These are phyloP conservation scores for Gibbula magus DNA, from an alignment of 2,888 invertebrate genomes.

Conservation along the genomic window DNA sequence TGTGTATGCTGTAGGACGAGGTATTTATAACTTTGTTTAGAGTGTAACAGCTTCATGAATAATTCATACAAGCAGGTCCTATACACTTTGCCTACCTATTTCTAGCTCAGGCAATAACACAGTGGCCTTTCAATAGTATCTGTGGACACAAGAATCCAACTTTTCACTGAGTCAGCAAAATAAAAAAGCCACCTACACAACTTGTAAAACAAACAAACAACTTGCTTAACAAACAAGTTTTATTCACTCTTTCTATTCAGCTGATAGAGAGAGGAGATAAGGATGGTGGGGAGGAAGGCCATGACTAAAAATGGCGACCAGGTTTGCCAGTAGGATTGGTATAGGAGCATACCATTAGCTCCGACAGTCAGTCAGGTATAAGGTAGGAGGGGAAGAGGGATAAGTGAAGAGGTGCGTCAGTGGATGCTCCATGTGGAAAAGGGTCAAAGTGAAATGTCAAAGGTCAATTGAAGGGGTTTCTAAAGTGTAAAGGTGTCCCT, in stretches of 20 bases:
- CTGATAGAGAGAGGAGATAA: neutral
- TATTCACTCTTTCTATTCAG: neutral
- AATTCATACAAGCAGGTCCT: neutral
- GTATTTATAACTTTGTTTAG: no score
- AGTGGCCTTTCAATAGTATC: neutral
- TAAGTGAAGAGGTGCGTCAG: no score
- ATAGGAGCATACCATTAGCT: no score
- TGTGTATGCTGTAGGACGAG: no score
- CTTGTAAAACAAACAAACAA: neutral
- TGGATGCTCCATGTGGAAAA: neutral
- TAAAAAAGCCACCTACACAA: neutral
- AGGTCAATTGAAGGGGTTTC: neutral
- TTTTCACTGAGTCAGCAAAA: slow-evolving; percentile 1
- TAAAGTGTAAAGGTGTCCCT: neutral
- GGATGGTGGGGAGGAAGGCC: neutral
- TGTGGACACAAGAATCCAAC: neutral
- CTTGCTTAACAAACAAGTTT: neutral
- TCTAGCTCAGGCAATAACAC: neutral
- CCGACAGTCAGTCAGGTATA: neutral
- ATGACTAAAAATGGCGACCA: slow-evolving; percentile 5
- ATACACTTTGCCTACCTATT: neutral
- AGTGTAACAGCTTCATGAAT: neutral
- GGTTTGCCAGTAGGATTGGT: neutral
- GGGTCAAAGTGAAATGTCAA: neutral
- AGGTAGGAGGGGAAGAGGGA: neutral